Evolutionary conservation across 2,888 invertebrate genomes (phyloP), one percentile per base, ranked within the genome.

Genomic region (Idaea straminata): DNA sequence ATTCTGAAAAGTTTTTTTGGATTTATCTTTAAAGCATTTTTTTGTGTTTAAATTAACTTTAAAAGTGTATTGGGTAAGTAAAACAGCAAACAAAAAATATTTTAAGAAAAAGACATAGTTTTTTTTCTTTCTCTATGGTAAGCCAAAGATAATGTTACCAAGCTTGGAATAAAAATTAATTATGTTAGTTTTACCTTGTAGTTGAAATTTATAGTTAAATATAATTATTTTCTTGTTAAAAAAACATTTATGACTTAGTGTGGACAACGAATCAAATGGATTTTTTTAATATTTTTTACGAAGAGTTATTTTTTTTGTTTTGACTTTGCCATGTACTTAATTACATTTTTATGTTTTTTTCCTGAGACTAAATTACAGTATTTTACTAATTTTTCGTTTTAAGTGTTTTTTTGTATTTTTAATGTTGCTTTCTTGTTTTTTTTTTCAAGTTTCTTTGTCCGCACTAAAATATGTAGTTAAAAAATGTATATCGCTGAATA

Each of bases 201-300:
- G 58, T 83, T 85, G 80, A 83, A 83, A 80, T 84, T 81, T 81
- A 69, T 78, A 74, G 69, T 68, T 69, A 64, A 70, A 70, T 69
- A 71, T 68, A 68, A 70, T 77, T 76, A 68, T 73, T 47, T 47
- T 13, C 47, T 16, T 6, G 61, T 77, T 76, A 77, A 67, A 65
- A n/a, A 64, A 76, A 74, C 74, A 72, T 71, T 77, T 79, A 83
- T 81, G 84, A 15, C 15, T 58, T 58, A 58, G 58, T 58, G 58
- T 58, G 16, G 58, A 15, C 16, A 58, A 58, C 47, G 10, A 47
- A 47, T 47, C 1, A 38, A 38, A n/a, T n/a, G n/a, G n/a, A n/a
- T n/a, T n/a, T n/a, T 25, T 25, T 25, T 25, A 25, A 25, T 3
- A 25, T 25, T 25, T 25, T 25, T 25, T 25, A 25, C 3, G 1